Conservation (phyloP, 2,113 vertebrate genomes). For the Gavialis gangeticus region DNA sequence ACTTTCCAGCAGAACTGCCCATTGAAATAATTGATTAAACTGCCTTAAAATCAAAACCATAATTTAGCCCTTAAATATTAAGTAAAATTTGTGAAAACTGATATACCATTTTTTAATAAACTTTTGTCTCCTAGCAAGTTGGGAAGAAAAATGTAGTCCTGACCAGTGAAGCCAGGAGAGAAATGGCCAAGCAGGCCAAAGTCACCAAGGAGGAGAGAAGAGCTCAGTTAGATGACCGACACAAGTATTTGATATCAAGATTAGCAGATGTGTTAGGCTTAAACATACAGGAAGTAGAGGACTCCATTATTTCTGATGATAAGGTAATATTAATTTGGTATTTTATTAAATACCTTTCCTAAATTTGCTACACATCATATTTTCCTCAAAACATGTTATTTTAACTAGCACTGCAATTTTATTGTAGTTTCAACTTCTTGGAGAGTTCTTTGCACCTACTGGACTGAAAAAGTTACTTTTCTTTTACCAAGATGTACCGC, state of each 20-base stretch:
- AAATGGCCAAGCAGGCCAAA: constrained; percentile 76
- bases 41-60: neutral
- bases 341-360: neutral
- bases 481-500: constrained; percentile 81
- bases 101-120: neutral
- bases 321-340: constrained; percentile 72
- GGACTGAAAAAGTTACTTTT: constrained; percentile 85
- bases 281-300: constrained; percentile 80
- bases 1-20: neutral
- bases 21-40: neutral
- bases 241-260: constrained; percentile 81
- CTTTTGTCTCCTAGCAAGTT: constrained; percentile 69
- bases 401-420: neutral
- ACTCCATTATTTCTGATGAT: constrained; percentile 81
- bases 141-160: constrained; percentile 73
- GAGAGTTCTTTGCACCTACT: constrained; percentile 82
- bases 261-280: constrained; percentile 73
- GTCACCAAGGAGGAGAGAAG: constrained; percentile 79
- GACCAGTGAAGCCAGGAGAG: constrained; percentile 81
- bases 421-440: constrained; percentile 80
- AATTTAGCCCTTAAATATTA: neutral
- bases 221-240: constrained; percentile 78
- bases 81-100: neutral
- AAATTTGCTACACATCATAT: neutral
- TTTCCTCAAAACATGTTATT: neutral